These are phyloP conservation scores for Lucinisca nassula DNA, from an alignment of 2,888 invertebrate species.

Conservation along the genomic window DNA sequence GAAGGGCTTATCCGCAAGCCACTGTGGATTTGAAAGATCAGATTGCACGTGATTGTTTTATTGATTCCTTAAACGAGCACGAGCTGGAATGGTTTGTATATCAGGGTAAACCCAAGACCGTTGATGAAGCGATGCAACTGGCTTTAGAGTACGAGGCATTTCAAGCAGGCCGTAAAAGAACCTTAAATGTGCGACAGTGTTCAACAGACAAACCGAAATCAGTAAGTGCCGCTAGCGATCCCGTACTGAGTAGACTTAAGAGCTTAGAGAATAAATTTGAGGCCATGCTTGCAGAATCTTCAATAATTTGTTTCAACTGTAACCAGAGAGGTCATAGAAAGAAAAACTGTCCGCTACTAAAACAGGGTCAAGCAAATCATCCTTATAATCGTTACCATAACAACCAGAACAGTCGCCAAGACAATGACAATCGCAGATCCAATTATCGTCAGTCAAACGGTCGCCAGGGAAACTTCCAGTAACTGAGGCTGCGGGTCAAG, in stretches of 20 bases:
- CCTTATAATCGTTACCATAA: no score
- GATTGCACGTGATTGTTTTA: neutral
- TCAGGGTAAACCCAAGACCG: slow-evolving; percentile 8
- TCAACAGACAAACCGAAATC: neutral
- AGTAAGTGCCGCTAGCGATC: neutral
- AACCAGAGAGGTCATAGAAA: neutral
- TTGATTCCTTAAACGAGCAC: neutral
- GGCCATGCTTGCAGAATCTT: neutral
- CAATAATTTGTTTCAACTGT: neutral
- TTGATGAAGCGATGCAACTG: slow-evolving; percentile 1
- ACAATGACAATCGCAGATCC: no score
- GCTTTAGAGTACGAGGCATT: slow-evolving; percentile 7
- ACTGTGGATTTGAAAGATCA: neutral
- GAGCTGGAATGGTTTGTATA: slow-evolving; percentile 11
- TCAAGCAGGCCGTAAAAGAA: neutral
- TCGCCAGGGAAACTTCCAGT: neutral
- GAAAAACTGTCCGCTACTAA: neutral
- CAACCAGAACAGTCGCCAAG: no score
- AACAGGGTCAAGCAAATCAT: no score
- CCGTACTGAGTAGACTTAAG: neutral
- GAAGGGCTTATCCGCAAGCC: slow-evolving; percentile 21
- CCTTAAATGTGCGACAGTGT: neutral
- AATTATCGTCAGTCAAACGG: neutral
- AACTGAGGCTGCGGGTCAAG: neutral
- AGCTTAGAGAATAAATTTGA: neutral